These are phyloP conservation scores for Enteromius thamalakanensis DNA, from an alignment of 2,797 vertebrate species.

Conservation along the genomic window DNA sequence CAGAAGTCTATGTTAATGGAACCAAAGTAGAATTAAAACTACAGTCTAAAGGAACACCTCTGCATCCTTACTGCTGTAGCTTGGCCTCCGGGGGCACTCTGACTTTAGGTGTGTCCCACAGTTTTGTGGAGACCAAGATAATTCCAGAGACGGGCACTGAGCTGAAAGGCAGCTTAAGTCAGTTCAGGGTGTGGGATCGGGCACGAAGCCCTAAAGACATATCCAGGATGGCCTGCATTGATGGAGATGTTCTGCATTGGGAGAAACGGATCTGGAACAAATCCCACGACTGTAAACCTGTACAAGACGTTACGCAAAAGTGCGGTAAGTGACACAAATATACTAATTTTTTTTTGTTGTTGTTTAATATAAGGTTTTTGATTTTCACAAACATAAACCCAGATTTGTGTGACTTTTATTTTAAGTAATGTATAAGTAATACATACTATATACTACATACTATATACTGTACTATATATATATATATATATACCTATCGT, in stretches of 20 bases:
- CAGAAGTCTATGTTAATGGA: slow-evolving; percentile 70
- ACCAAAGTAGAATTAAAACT: not conserved
- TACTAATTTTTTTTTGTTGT: not conserved
- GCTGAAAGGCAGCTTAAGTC: slow-evolving; percentile 66
- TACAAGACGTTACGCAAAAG: slow-evolving; percentile 55
- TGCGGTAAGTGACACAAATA: slow-evolving; percentile 74
- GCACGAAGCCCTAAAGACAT: slow-evolving; percentile 65
- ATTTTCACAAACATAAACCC: not conserved
- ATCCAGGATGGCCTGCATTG: slow-evolving; percentile 64
- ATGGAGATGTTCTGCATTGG: slow-evolving; percentile 79
- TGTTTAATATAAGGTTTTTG: not conserved
- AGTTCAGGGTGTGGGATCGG: slow-evolving; percentile 77
- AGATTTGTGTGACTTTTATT: no score
- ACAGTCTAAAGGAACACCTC: slow-evolving; percentile 7
- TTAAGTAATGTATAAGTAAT: no score
- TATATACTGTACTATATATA: no score
- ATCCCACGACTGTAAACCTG: slow-evolving; percentile 24
- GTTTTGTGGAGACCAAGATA: slow-evolving; percentile 25
- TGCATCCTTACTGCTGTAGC: not conserved
- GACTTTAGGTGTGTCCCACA: slow-evolving; percentile 70
- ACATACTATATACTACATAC: no score
- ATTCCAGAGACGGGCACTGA: not conserved
- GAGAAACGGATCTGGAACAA: slow-evolving; percentile 67
- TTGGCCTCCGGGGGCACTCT: slow-evolving; percentile 71
- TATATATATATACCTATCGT: no score